Conservation (phyloP, 2,888 invertebrate species). For the Cyclophora punctaria region DNA sequence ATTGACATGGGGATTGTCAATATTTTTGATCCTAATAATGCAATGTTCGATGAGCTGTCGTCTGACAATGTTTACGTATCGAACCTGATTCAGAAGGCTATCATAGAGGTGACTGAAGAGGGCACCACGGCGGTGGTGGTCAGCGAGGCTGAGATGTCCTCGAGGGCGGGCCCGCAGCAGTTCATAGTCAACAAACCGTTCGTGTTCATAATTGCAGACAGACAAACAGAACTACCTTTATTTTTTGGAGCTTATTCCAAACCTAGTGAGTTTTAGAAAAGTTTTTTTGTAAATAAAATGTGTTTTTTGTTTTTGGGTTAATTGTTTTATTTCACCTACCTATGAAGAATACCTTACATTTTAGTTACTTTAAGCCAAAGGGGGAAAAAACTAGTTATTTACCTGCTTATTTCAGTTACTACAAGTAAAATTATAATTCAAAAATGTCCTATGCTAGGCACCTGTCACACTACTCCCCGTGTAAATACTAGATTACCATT, state of each 20-base stretch:
- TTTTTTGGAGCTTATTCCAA: conserved; percentile 59
- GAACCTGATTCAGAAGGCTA: conserved; percentile 55
- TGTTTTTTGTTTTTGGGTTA: neutral
- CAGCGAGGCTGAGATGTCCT: conserved; percentile 27
- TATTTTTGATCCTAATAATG: conserved; percentile 40
- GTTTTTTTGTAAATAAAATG: neutral
- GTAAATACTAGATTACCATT: too few species aligned
- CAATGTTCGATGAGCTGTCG: conserved; percentile 37
- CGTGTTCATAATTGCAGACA: conserved; percentile 58
- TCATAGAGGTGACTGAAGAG: conserved; percentile 54
- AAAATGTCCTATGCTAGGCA: too few species aligned
- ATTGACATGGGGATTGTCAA: conserved; percentile 51
- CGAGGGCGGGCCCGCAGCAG: conserved; percentile 27
- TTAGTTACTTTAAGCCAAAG: neutral
- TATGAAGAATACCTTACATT: neutral
- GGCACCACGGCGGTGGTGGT: conserved; percentile 46
- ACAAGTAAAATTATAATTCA: too few species aligned
- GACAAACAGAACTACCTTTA: conserved; percentile 35
- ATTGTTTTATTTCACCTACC: neutral
- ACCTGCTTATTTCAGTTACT: too few species aligned
- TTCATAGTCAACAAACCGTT: conserved; percentile 53
- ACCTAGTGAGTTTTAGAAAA: conserved; percentile 36
- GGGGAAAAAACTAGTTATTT: neutral
- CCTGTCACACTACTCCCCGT: too few species aligned
- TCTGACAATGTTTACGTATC: conserved; percentile 42